Base-by-base conservation (phyloP, 2,888 invertebrate species). In the Stomorhina lunata region DNA sequence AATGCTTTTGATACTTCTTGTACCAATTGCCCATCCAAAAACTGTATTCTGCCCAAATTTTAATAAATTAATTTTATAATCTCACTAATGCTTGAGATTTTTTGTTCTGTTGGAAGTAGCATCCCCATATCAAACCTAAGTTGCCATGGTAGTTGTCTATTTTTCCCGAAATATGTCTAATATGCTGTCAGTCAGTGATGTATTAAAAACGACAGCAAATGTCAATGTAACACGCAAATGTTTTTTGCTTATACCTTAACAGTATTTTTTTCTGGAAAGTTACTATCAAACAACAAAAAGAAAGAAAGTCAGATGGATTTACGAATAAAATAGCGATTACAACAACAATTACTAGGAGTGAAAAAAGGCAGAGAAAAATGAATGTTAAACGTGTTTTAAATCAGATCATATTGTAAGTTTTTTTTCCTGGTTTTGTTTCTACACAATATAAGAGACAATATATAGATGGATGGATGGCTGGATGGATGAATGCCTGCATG, bases 201-300 rank as follows among this genome's bases (percentile, higher is more conserved):
- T 87, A 87, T 86, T 87, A 86, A 87, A 88, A 86, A 84, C 84
- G 88, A 88, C 89, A 89, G 87, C 82, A 88, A 88, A 89, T 85
- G 87, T 89, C 89, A 88, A 87, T 88, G 87, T 20, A 66, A 53
- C 34, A 50, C 25, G 27, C 37, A 66, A 37, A 37, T 15, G 25
- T 66, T 4, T 34, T 50, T 34, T 48, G 15, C 25, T 34, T 29
- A 84, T 84, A 29, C 55, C 22, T 66, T 22, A n/a, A 27, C 29
- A 59, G 22, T 25, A 7, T 40, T 27, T 29, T 63, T 25, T 7
- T n/a, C 43, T n/a, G 9, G 15, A 29, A 45, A 66, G 9, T 48
- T 32, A 15, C 65, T 15, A 27, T 27, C 40, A 40, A 40, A 15
- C 9, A 10, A 2, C 12, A 20, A 17, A 12, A 55, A n/a, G 3